Evolutionary conservation across 2,888 invertebrate genomes (phyloP), one percentile per base, ranked within the genome.

Genomic region (Colostygia pectinataria): DNA sequence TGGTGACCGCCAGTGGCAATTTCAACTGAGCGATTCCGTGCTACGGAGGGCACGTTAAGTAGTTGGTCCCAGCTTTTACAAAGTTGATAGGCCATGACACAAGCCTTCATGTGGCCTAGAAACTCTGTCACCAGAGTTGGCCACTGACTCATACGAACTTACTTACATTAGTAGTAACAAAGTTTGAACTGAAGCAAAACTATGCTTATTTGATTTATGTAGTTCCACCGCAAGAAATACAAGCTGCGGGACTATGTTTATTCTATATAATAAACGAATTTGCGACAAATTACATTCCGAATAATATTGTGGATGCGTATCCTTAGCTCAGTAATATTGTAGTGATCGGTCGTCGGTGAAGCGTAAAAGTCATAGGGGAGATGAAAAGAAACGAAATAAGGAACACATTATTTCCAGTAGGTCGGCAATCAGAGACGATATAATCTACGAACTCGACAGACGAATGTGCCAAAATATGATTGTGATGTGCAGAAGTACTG

Each of bases 391-490:
- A 54, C 60, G 61, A 63, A 70, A 75, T 75, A 70, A 71, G 70
- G 68, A 65, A 66, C 68, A 66, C 65, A 80, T 80, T 80, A 81
- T 68, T 77, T 76, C 73, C 71, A 74, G 71, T 65, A 69, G 64
- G 66, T 63, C 66, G 68, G 61, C 77, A 75, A 80, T 82, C 78
- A 71, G 51, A 38, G 65, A 74, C 72, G 69, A 77, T 76, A 71
- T 72, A 73, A 78, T 80, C 77, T 70, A 58, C 64, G 66, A 60
- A 45, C 49, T 65, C 67, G 60, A 69, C 68, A 70, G 66, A 68
- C 61, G 66, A 68, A 72, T 71, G 70, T 66, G 59, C 59, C 58
- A 59, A 65, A 67, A 69, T 67, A 63, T 66, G 59, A 63, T 54
- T 56, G 58, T 53, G 49, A 45, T 45, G 36, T 29, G 36, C 36